Conservation (phyloP, 1,140 invertebrate genomes). For the Antheraea pernyi region DNA sequence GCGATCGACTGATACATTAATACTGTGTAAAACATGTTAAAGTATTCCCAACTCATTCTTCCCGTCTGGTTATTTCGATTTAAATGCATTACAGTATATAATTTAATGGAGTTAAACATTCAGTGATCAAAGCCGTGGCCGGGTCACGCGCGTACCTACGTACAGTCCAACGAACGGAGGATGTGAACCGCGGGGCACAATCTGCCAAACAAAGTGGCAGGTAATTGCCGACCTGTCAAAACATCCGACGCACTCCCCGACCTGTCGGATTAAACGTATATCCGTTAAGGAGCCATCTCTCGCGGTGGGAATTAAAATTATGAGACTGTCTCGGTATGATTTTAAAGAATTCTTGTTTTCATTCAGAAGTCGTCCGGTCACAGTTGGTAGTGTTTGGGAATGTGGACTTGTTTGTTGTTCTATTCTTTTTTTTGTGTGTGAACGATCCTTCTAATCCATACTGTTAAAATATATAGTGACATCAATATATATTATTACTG, state of each 20-base stretch:
- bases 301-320: conserved; percentile 10
- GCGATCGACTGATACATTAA: no score
- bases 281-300: conserved; percentile 57
- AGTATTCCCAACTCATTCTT: no score
- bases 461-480: background rate
- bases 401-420: background rate
- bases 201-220: conserved; percentile 56
- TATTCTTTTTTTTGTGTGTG: background rate
- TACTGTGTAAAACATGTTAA: no score
- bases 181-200: conserved; percentile 53
- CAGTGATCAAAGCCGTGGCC: background rate
- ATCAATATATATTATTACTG: no score
- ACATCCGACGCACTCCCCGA: conserved; percentile 57
- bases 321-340: conserved; percentile 9
- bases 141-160: background rate
- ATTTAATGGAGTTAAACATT: background rate
- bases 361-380: conserved; percentile 7
- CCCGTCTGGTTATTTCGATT: no score
- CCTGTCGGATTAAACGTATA: conserved; percentile 71
- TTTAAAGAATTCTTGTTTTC: background rate
- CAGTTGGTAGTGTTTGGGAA: background rate
- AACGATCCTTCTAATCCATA: background rate
- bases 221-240: conserved; percentile 68
- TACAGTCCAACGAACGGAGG: conserved; percentile 38
- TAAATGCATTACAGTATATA: background rate